Evolutionary conservation across 2,113 vertebrate species (phyloP), one percentile per base, ranked within the genome.

Genomic region (Paralichthys olivaceus): DNA sequence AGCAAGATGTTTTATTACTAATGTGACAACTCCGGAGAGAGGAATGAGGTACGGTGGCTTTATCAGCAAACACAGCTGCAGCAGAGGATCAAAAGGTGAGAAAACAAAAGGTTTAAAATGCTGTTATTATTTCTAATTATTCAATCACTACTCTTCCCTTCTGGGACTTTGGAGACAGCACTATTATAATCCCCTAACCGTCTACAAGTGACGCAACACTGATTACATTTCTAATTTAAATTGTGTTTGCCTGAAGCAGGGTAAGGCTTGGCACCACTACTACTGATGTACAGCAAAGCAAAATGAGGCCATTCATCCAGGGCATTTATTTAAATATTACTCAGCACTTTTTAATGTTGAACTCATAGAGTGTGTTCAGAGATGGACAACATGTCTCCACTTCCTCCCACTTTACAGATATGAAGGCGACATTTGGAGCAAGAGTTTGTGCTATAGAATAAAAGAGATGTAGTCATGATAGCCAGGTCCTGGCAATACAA

Each of bases 141-240:
- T 75, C 69, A 88, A 80, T 80, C 75, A 75, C 7, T 32, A 17
- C 43, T 75, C 49, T 67, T 59, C 14, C 72, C 61, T 78, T 76
- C 23, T 34, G 56, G 70, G 37, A 58, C 66, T 84, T 83, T 54
- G 63, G 58, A 82, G 77, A 68, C 80, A 75, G 63, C 51, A 28
- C 26, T 63, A 49, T 34, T 47, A 68, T 80, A 86, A 87, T 77
- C 69, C 75, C 43, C 75, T 77, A 65, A 59, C 28, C 61, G 58
- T 75, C 69, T 64, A 78, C 59, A 75, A 69, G 67, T n/a, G 57
- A 79, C 20, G n/a, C 63, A 4, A 70, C 28, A 34, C 28, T 78
- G 75, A 92, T 88, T 88, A 86, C 77, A 76, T 85, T 84, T 87
- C 55, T 82, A 74, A 89, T 88, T 89, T 80, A 32, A 67, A 72